phyloP scores from a whole-genome alignment of 2,113 vertebrate species.

The Balaeniceps rex region DNA sequence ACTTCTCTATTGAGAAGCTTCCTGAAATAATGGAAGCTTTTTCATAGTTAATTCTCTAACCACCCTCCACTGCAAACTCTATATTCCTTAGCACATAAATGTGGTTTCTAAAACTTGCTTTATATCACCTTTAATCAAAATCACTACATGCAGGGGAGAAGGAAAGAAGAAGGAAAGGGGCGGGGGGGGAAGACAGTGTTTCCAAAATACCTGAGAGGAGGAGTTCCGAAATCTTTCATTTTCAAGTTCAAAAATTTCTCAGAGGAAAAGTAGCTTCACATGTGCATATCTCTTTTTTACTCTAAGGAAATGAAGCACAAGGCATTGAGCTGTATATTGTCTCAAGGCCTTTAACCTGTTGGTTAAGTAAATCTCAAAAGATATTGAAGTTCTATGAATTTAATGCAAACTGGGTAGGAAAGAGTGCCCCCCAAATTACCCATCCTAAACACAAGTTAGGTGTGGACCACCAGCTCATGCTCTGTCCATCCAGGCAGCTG shows the following conservation, averaged over 20 bases:
- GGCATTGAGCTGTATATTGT: not conserved
- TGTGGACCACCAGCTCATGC: not conserved
- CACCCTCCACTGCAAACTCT: not conserved
- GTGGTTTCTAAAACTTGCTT: not conserved
- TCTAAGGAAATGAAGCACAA: not conserved
- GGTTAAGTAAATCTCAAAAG: not conserved
- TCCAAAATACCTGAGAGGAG: not conserved
- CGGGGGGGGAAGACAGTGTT: not conserved
- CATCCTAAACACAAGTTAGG: rapidly evolving
- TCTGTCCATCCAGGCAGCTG: not conserved
- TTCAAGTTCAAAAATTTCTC: not conserved
- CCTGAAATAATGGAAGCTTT: not conserved
- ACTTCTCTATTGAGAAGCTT: not conserved
- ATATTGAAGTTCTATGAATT: not conserved
- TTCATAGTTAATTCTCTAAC: not conserved
- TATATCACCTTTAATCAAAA: not conserved
- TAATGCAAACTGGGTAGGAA: not conserved
- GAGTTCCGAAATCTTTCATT: not conserved
- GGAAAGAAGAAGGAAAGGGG: no score
- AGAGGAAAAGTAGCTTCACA: not conserved
- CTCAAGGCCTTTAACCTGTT: not conserved
- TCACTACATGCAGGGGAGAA: no score
- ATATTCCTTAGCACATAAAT: not conserved
- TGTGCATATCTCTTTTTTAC: not conserved
- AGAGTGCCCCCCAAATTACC: no score